Evolutionary conservation across 2,888 invertebrate genomes (phyloP).

Genomic region (Drosophila algonquin): DNA sequence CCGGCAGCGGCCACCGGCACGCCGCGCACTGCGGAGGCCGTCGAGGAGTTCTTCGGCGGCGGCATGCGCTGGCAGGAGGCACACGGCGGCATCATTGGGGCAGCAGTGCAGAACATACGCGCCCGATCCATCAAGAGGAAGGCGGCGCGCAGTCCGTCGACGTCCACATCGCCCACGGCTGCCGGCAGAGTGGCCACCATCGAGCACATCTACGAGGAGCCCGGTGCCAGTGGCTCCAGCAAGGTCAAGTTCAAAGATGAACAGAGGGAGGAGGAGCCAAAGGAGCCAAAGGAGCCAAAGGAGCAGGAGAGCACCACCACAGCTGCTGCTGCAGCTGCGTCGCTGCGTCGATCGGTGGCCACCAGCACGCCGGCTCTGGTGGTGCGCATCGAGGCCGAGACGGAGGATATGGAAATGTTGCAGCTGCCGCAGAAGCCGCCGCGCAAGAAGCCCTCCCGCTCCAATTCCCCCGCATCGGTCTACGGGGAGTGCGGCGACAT

Average conservation of each 20-base stretch:
- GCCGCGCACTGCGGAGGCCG: constrained; percentile 33
- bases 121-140: constrained; percentile 78
- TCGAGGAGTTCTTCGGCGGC: constrained; percentile 54
- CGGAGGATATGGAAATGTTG: constrained; percentile 56
- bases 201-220: constrained; percentile 79
- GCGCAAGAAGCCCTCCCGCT: constrained; percentile 81
- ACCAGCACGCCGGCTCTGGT: constrained; percentile 81
- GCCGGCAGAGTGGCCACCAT: constrained; percentile 13
- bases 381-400: constrained; percentile 64
- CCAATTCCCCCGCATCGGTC: constrained; percentile 76
- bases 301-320: constrained; percentile 3
- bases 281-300: constrained; percentile 9
- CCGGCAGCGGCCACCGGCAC: constrained; percentile 57
- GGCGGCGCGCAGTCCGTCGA: constrained; percentile 41
- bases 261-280: constrained; percentile 25
- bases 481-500: constrained; percentile 44
- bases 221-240: constrained; percentile 38
- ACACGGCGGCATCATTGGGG: constrained; percentile 80
- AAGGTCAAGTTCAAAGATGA: constrained; percentile 62
- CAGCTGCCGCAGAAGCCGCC: constrained; percentile 81
- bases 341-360: constrained; percentile 74
- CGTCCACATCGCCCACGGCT: constrained; percentile 42
- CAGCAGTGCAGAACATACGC: constrained; percentile 78
- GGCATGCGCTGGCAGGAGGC: constrained; percentile 76
- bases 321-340: background rate